These are phyloP conservation scores for Dermochelys coriacea DNA, from an alignment of 2,797 vertebrate species.

Conservation along the genomic window DNA sequence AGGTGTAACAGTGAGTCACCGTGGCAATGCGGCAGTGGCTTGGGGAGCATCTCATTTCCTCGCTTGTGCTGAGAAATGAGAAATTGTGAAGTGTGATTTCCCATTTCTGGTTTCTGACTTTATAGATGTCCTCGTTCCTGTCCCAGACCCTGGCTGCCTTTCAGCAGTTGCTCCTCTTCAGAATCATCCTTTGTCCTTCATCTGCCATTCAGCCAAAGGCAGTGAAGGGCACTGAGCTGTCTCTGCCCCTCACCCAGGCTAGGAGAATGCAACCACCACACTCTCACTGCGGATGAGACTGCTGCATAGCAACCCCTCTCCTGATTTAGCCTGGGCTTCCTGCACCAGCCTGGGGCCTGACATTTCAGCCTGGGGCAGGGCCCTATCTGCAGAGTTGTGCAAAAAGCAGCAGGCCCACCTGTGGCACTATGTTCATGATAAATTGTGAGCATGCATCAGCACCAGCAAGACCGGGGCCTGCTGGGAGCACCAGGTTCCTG, in stretches of 20 bases:
- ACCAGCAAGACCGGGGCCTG: no score
- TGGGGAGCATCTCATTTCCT: background rate
- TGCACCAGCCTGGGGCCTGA: background rate
- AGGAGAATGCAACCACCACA: no score
- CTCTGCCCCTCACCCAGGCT: background rate
- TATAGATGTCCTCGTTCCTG: background rate
- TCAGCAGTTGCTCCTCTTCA: background rate
- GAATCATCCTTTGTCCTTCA: background rate
- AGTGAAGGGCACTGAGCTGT: no score
- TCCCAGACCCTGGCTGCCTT: background rate
- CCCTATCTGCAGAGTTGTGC: no score
- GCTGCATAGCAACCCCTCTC: no score
- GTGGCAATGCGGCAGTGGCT: background rate
- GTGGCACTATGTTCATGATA: no score
- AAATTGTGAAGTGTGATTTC: background rate
- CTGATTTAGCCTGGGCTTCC: background rate
- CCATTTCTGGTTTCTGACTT: background rate
- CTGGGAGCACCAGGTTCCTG: no score
- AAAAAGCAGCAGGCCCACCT: no score
- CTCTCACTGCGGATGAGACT: no score
- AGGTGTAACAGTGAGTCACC: constrained; percentile 4
- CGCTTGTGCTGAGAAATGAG: no score
- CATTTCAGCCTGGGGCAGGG: background rate
- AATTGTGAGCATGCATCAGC: no score
- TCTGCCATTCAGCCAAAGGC: background rate